A percentile compares a stretch with the other conserved stretches of the same genome.
phyloP scores from a whole-genome alignment of 2,797 vertebrate genomes.

The Sebastes diaconus region DNA sequence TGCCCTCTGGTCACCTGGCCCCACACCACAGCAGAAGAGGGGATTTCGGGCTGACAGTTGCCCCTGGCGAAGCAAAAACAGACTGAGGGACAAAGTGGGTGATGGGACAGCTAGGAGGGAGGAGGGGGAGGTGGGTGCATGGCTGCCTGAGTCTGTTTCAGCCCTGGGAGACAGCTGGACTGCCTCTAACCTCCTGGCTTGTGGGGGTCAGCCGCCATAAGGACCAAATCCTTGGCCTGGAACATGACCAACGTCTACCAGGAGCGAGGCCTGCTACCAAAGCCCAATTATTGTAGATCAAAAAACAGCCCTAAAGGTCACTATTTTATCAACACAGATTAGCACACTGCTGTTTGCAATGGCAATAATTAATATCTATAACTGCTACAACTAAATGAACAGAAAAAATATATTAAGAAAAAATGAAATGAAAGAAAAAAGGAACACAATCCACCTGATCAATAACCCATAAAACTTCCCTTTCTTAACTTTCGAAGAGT shows the following conservation, averaged over 20 bases:
- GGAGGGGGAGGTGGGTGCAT: slow-evolving; percentile 10
- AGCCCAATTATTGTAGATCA: slow-evolving; percentile 26
- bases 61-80: slow-evolving; percentile 66
- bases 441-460: neutral
- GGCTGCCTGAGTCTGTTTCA: slow-evolving; percentile 52
- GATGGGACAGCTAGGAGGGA: slow-evolving; percentile 38
- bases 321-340: neutral
- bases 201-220: slow-evolving; percentile 62
- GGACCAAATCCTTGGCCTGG: slow-evolving; percentile 52
- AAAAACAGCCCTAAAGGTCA: slow-evolving; percentile 2
- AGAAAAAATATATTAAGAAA: neutral
- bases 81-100: slow-evolving; percentile 68
- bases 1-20: slow-evolving; percentile 74
- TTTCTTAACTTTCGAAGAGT: slow-evolving; percentile 58
- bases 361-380: neutral
- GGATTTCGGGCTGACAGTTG: slow-evolving; percentile 73
- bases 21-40: slow-evolving; percentile 62
- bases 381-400: neutral
- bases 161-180: slow-evolving; percentile 80
- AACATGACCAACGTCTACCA: slow-evolving; percentile 41
- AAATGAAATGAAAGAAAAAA: neutral
- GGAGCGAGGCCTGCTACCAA: neutral
- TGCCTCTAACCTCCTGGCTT: slow-evolving; percentile 74
- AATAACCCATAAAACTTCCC: slow-evolving; percentile 21
- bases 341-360: neutral